Percentiles rank a stretch among this genome's conserved stretches.
These are phyloP conservation scores for Todus mexicanus DNA, from an alignment of 2,797 vertebrate genomes.

Conservation along the genomic window DNA sequence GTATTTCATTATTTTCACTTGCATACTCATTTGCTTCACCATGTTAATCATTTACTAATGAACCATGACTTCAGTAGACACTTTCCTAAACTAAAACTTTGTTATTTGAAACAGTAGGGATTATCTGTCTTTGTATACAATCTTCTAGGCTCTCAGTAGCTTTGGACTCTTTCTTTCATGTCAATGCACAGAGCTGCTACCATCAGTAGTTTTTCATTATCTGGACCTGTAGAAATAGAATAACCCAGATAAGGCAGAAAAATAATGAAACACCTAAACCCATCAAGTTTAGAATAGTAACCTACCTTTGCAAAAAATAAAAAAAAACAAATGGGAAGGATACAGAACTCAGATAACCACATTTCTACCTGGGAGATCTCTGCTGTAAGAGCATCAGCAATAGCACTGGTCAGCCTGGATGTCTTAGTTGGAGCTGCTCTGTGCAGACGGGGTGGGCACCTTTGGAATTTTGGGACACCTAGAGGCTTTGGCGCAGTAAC, in stretches of 20 bases:
- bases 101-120: not conserved
- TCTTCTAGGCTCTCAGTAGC: not conserved
- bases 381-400: not conserved
- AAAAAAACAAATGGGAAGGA: not conserved
- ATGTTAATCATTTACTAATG: not conserved
- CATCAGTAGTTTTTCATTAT: not conserved
- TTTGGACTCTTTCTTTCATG: not conserved
- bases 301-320: not conserved
- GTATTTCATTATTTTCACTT: not conserved
- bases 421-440: not conserved
- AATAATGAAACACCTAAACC: not conserved
- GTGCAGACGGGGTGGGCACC: too few species aligned
- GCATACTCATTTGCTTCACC: not conserved
- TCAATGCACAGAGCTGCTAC: not conserved
- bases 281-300: not conserved
- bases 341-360: not conserved
- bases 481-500: not conserved
- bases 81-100: not conserved
- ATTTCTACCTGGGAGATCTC: not conserved
- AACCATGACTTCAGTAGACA: not conserved
- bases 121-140: not conserved
- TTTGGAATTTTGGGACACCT: not conserved
- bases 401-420: not conserved
- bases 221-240: not conserved
- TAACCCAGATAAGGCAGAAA: not conserved